Percentiles rank a stretch among this genome's conserved stretches.
Conservation (phyloP, 2,888 invertebrate species). For the Cephus spinipes region DNA sequence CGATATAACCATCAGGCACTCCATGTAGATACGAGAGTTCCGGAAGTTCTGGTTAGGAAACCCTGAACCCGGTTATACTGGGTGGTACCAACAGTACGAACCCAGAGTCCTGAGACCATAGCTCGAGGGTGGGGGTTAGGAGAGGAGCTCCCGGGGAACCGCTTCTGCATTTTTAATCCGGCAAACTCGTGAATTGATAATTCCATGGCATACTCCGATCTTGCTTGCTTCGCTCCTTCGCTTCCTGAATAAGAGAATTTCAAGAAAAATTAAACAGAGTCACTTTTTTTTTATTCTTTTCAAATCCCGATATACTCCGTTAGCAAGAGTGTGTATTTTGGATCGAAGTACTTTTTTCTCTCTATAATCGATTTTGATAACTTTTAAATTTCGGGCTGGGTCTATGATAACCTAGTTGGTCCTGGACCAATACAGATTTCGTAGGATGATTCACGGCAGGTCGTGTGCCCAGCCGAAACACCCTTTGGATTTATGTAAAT, state of each 20-base stretch:
- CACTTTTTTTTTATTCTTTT: too few species aligned
- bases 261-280: neutral
- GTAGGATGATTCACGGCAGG: neutral
- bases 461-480: neutral
- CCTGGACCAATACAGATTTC: neutral
- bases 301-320: neutral
- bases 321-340: neutral
- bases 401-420: neutral
- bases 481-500: constrained; percentile 1
- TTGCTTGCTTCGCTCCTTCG: neutral
- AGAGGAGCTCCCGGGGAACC: constrained; percentile 2
- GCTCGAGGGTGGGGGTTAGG: neutral
- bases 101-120: neutral
- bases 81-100: neutral
- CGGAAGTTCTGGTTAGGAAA: neutral
- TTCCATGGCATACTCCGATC: constrained; percentile 11
- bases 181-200: constrained; percentile 33
- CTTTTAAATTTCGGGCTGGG: neutral
- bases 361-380: neutral
- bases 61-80: neutral
- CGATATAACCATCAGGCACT: neutral
- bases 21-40: neutral
- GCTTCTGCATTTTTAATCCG: constrained; percentile 29
- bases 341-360: neutral
- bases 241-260: neutral